phyloP scores from a whole-genome alignment of 2,888 invertebrate species.

The Lysandra bellargus region DNA sequence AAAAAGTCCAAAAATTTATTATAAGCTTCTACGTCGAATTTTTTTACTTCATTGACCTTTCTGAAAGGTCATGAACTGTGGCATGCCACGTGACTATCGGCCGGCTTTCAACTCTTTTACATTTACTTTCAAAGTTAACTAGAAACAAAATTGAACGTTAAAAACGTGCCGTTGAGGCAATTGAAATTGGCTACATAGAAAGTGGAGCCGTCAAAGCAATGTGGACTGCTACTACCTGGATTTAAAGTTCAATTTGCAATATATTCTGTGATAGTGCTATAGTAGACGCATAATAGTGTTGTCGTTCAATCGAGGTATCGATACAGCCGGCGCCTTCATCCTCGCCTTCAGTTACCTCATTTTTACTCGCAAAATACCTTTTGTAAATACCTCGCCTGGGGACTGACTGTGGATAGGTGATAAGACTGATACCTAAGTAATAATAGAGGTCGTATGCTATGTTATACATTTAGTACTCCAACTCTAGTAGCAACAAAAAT shows the following conservation, averaged over 20 bases:
- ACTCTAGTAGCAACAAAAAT: too few relatives aligned
- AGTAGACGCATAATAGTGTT: slow-evolving; percentile 3
- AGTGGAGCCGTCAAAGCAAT: background rate
- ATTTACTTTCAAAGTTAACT: slow-evolving; percentile 22
- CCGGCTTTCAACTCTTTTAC: background rate
- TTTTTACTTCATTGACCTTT: background rate
- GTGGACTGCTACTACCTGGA: background rate
- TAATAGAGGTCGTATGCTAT: too few relatives aligned
- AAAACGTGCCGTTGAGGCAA: slow-evolving; percentile 8
- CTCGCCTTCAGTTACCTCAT: background rate
- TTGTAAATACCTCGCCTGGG: background rate
- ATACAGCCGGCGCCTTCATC: background rate
- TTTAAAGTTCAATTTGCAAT: background rate
- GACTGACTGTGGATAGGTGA: background rate
- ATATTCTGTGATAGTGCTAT: background rate
- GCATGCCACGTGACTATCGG: slow-evolving; percentile 38
- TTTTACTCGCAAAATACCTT: background rate
- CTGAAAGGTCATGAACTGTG: background rate
- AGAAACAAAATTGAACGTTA: slow-evolving; percentile 23
- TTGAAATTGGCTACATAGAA: slow-evolving; percentile 13
- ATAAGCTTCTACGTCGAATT: background rate
- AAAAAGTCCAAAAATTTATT: background rate
- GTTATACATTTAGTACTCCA: too few relatives aligned
- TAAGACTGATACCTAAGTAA: background rate
- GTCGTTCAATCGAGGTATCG: slow-evolving; percentile 14